Conservation (phyloP, 2,797 vertebrate species). For the Iguana delicatissima region DNA sequence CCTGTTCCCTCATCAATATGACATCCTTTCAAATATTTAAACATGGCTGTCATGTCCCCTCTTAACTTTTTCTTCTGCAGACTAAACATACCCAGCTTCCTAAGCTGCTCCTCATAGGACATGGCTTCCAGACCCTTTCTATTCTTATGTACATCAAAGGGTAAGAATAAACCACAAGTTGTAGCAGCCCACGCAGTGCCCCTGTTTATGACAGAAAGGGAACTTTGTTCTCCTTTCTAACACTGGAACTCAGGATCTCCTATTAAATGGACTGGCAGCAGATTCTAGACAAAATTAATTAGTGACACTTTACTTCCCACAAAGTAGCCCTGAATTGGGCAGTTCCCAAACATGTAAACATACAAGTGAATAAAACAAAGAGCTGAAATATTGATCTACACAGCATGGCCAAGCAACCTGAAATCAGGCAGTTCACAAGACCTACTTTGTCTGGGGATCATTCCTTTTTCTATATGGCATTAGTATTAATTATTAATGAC, state of each 20-base stretch:
- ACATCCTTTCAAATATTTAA: too few relatives aligned
- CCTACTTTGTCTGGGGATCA: neutral
- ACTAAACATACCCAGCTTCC: too few relatives aligned
- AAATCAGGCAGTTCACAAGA: neutral
- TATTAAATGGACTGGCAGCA: neutral
- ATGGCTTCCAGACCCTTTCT: too few relatives aligned
- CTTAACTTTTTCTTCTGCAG: too few relatives aligned
- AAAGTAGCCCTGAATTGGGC: neutral
- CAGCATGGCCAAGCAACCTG: neutral
- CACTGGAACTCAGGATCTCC: neutral
- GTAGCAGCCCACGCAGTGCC: neutral
- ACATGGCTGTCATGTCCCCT: too few relatives aligned
- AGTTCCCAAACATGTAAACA: neutral
- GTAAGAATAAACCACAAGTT: neutral
- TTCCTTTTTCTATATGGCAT: neutral
- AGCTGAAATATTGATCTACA: neutral
- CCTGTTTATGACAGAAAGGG: too few relatives aligned
- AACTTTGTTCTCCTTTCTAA: too few relatives aligned
- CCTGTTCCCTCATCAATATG: too few relatives aligned
- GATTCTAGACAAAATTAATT: neutral
- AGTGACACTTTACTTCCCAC: neutral
- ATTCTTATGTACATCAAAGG: neutral
- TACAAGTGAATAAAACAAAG: neutral
- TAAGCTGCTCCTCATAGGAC: too few relatives aligned
- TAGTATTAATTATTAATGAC: conserved; percentile 1